Evolutionary conservation across 2,113 vertebrate species (phyloP).

Genomic region (Boulengeromyrus knoepffleri): DNA sequence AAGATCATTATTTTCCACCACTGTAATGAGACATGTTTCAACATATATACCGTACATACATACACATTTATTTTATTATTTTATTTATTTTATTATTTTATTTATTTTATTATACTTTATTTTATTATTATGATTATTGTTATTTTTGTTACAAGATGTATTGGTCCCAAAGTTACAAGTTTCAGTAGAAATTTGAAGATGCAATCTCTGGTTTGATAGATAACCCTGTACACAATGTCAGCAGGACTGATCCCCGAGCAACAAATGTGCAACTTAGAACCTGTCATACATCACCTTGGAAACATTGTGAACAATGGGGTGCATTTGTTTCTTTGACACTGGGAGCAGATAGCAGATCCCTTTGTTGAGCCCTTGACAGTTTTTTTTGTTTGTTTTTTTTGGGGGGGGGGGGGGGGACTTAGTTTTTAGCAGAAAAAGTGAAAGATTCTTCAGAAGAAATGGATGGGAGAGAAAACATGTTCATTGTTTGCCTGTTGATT

Average conservation of each 20-base stretch:
- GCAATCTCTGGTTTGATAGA: slow-evolving; percentile 51
- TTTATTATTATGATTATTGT: background rate
- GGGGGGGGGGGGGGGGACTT: background rate
- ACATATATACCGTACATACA: background rate
- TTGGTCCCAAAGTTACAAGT: background rate
- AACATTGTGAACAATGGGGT: slow-evolving; percentile 26
- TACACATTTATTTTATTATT: background rate
- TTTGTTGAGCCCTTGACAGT: background rate
- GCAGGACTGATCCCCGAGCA: slow-evolving; percentile 48
- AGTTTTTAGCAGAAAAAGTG: background rate
- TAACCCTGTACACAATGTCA: slow-evolving; percentile 44
- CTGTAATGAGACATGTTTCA: background rate
- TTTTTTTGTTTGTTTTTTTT: background rate
- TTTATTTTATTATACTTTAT: background rate
- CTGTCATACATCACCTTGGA: slow-evolving; percentile 45
- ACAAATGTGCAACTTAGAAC: slow-evolving; percentile 28
- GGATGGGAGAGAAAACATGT: background rate
- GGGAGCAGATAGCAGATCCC: slow-evolving; percentile 43
- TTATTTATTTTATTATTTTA: background rate
- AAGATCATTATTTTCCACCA: background rate
- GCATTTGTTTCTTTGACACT: slow-evolving; percentile 54
- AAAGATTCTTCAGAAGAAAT: background rate
- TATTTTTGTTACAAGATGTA: slow-evolving; percentile 6
- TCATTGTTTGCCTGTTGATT: background rate
- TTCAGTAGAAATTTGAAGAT: slow-evolving; percentile 32